Conservation (phyloP, 2,113 vertebrate species). For the Notothenia coriiceps region DNA sequence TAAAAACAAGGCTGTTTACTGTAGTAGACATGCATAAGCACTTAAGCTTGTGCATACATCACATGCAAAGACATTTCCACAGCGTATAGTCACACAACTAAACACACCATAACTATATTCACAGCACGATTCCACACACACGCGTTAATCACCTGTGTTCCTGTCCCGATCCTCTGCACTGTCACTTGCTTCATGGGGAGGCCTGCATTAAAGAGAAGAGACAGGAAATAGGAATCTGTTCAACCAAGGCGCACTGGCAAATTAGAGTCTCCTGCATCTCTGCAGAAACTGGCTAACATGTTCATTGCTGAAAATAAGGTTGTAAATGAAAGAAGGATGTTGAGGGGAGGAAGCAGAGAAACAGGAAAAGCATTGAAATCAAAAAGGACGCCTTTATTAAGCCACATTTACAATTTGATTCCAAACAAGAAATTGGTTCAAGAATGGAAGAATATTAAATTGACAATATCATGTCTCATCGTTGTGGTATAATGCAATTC, state of each 20-base stretch:
- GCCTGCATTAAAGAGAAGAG: conserved; percentile 36
- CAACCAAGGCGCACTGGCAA: conserved; percentile 12
- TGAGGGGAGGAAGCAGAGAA: neutral
- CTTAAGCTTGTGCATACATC: neutral
- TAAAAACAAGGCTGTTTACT: conserved; percentile 9
- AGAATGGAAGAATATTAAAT: neutral
- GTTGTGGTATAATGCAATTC: neutral
- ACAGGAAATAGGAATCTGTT: conserved; percentile 45
- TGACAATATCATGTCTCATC: accelerated
- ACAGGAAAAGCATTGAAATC: conserved; percentile 9
- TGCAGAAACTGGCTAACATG: conserved; percentile 14
- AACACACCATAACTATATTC: conserved; percentile 23
- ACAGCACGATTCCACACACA: conserved; percentile 38
- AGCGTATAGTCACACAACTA: neutral
- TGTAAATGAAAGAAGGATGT: conserved; percentile 29
- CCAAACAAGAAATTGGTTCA: neutral
- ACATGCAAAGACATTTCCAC: neutral
- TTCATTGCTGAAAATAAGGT: conserved; percentile 18
- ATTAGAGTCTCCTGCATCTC: conserved; percentile 30
- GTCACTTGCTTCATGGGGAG: conserved; percentile 32
- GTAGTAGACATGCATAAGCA: neutral
- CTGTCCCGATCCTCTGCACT: conserved; percentile 5
- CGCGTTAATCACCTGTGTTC: conserved; percentile 47
- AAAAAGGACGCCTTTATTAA: conserved; percentile 12
- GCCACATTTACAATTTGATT: conserved; percentile 11